Base-by-base conservation (phyloP, 2,113 vertebrate species). In the Sigmodon hispidus region DNA sequence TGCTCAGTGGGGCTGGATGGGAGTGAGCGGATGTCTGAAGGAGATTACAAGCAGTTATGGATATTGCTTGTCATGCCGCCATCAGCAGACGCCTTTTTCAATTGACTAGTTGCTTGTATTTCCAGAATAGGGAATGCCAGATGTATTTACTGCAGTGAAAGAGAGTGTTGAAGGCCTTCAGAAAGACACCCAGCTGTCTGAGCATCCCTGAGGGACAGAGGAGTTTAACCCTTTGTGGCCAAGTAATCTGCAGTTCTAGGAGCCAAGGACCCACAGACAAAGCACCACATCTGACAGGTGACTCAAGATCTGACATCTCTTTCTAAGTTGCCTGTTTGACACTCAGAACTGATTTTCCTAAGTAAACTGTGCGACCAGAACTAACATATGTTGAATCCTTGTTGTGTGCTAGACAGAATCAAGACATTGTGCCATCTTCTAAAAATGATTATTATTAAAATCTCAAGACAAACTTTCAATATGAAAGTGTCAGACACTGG, bases 21-120 rank as follows among this genome's bases (percentile, higher is more conserved):
- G 94, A 97, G 97, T 93, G 65, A 48, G 61, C 29, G 96, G 90
- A 91, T 7, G 91, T 70, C 96, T 84, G 96, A 76, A 57, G 96
- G 96, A 98, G 98, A 96, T 96, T 96, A 97, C 97, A 95, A 95
- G 98, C 97, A 93, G 98, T 88, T 91, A 73, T 67, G 97, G 97
- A 84, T 93, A 92, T 96, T 89, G 87, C 98, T 97, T 97, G 98
- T 97, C 98, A 91, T 16, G 92, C 98, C 97, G 96, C 97, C 98
- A 92, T 89, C 98, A 96, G 97, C 98, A 90, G 97, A 97, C 65
- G 52, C 97, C 63, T 95, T 55, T 86, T 93, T 94, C 94, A 93
- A 79, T 95, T 52, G 97, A 88, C 92, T 13, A 61, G 84, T 90
- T 24, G 10, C 55, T 21, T 36, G 96, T 96, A 34, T 89, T 97